Conservation (phyloP, 2,797 vertebrate genomes). For the Lepilemur ruficaudatus region DNA sequence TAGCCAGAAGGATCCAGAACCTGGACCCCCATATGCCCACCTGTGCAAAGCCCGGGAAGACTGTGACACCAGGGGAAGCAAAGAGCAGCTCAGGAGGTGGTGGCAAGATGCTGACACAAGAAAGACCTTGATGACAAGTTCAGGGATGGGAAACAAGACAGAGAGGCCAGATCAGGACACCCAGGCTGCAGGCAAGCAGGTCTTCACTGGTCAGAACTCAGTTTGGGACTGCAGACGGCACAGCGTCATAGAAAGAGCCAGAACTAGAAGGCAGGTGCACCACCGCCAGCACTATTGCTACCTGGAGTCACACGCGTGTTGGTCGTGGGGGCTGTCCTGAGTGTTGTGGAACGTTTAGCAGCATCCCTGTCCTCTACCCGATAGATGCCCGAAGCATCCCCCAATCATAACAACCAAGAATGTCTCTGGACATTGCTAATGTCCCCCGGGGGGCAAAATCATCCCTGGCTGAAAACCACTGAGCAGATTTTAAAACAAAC, state of each 20-base stretch:
- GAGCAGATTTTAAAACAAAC: neutral
- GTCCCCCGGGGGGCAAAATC: neutral
- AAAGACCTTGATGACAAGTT: neutral
- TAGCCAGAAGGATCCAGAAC: neutral
- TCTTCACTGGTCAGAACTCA: neutral
- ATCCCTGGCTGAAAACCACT: neutral
- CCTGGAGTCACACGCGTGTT: neutral
- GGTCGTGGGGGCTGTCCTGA: neutral
- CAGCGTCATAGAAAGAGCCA: neutral
- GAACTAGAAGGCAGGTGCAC: neutral
- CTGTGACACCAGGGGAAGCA: neutral
- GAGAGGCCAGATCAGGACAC: neutral
- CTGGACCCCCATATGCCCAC: neutral
- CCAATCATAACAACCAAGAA: neutral
- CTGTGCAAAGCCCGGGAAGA: neutral
- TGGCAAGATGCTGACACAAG: neutral
- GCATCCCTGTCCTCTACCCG: neutral
- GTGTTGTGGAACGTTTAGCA: accelerated
- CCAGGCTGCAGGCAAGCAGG: accelerated
- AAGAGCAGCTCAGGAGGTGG: neutral
- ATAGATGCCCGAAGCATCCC: neutral
- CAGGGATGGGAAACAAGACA: neutral
- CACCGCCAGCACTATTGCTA: accelerated
- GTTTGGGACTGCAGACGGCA: neutral
- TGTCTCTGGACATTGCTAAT: neutral